Percentiles rank a stretch among this genome's conserved stretches.
phyloP scores from a whole-genome alignment of 2,888 invertebrate genomes.

The Pammene aurita region DNA sequence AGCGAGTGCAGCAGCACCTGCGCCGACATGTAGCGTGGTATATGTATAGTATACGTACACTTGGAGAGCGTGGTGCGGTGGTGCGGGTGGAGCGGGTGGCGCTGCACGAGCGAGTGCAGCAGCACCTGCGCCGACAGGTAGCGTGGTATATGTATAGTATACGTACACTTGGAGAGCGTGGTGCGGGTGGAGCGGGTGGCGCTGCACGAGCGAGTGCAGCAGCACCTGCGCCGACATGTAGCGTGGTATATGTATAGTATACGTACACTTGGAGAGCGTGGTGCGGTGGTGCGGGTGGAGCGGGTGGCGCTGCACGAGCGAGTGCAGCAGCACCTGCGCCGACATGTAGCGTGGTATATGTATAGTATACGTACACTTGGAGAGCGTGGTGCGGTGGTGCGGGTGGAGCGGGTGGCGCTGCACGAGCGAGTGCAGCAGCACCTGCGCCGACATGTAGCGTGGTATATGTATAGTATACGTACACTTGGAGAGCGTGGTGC shows the following conservation, averaged over 20 bases:
- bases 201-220: conserved; percentile 97
- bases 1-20: conserved; percentile 98
- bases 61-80: conserved; percentile 94
- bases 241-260: no score
- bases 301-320: conserved; percentile 97
- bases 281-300: conserved; percentile 93
- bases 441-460: conserved; percentile 99
- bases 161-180: conserved; percentile 96
- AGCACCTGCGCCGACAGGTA: conserved; percentile 99
- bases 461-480: no score
- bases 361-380: conserved; percentile 96
- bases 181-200: conserved; percentile 94
- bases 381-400: conserved; percentile 93
- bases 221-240: conserved; percentile 99
- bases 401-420: conserved; percentile 97
- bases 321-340: conserved; percentile 98
- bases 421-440: conserved; percentile 97
- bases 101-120: conserved; percentile 97
- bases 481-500: conserved; percentile 95
- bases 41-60: no score
- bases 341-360: conserved; percentile 99
- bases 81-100: conserved; percentile 94
- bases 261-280: conserved; percentile 94
- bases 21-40: conserved; percentile 98
- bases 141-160: no score